phyloP scores from a whole-genome alignment of 37 sponge, comb jelly and placozoan species.

The Beroe forskalii region DNA sequence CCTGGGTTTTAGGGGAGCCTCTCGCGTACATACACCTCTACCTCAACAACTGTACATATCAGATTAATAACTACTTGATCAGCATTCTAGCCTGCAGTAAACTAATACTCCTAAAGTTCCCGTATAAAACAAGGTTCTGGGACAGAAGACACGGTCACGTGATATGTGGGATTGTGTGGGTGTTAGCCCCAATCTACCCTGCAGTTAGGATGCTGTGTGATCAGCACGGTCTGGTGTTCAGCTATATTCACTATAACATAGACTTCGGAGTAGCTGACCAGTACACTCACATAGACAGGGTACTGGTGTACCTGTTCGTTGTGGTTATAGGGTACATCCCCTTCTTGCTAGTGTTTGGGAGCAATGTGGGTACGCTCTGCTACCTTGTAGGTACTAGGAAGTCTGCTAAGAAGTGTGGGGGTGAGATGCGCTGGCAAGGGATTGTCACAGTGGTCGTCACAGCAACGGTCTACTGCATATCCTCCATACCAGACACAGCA shows the following conservation, averaged over 20 bases:
- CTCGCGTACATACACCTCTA: neutral
- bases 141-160: neutral
- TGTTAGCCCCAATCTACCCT: neutral
- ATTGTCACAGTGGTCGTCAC: neutral
- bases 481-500: neutral
- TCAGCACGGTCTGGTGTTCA: neutral
- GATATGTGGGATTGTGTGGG: neutral
- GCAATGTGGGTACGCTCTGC: neutral
- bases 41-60: neutral
- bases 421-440: conserved; percentile 6
- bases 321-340: neutral
- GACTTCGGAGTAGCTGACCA: neutral
- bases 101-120: neutral
- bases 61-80: neutral
- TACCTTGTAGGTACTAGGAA: neutral
- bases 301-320: neutral
- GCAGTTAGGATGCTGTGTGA: neutral
- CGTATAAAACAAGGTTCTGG: neutral
- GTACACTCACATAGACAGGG: neutral
- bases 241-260: conserved; percentile 12
- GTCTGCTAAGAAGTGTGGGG: neutral
- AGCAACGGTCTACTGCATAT: conserved; percentile 1
- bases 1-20: neutral
- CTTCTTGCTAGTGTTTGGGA: neutral
- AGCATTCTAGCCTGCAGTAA: neutral